Evolutionary conservation across 2,797 vertebrate species (phyloP), one percentile per base, ranked within the genome.

Genomic region (Manis crassicaudata): DNA sequence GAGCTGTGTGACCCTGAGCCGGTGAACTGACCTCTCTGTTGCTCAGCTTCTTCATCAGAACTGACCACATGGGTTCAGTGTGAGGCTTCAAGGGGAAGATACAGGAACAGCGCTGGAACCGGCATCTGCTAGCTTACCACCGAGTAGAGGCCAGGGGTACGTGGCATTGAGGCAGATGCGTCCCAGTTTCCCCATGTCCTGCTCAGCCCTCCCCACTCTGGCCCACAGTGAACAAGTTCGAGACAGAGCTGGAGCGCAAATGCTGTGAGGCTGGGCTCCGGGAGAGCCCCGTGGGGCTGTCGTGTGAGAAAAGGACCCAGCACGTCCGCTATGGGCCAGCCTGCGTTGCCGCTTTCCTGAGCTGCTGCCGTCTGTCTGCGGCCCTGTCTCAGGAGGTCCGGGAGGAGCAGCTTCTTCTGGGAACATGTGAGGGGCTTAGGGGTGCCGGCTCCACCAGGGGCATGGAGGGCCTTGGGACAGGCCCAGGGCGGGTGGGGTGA

Each of bases 181-280:
- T 7, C 40, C 75, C 70, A n/a, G 21, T 56, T 23, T 46, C 63
- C 84, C 73, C 13, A 5, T 35, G 14, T 12, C n/a, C 76, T 1
- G 2, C 77, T 35, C 32, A 14, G 16, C 5, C 25, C 62, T 43
- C 21, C 62, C 56, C 37, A 46, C 25, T 76, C 60, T 58, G 89
- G 35, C 23, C 79, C 63, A 1, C 97, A 99, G 99, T 98, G 98
- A 98, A 88, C 56, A 97, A 98, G 89, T 99, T 98, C 96, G 92
- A 97, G 25, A 98, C 98, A 20, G 92, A 96, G 52, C 97, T 98
- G 88, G 97, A 97, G 92, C 97, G 60, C 0, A 98, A 96, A 52
- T 99, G 99, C 98, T 99, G 99, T 75, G 92, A 96, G 84, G 99
- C 99, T 2, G 99, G 99, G 35, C 98, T 99, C 81, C 97, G 96